Percentiles rank a stretch among this genome's conserved stretches.
Evolutionary conservation across 2,113 vertebrate genomes (phyloP).

Genomic region (Phaethon lepturus): DNA sequence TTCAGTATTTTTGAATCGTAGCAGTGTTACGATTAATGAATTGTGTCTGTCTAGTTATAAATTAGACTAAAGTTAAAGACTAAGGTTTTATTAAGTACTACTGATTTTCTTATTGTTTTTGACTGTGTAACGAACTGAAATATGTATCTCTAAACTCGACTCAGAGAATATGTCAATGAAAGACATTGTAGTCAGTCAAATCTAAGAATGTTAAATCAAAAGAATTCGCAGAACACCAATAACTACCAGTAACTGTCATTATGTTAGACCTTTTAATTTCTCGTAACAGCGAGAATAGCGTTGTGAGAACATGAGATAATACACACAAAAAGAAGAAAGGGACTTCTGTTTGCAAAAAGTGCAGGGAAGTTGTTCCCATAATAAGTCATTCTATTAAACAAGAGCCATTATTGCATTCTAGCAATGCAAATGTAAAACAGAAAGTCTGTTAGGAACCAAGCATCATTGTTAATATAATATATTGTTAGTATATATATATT

Average conservation of each 20-base stretch:
- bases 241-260: background rate
- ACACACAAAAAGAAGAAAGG: conserved; percentile 52
- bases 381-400: conserved; percentile 59
- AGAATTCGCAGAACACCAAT: background rate
- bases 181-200: background rate
- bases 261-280: conserved; percentile 29
- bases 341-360: conserved; percentile 55
- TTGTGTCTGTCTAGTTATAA: conserved; percentile 67
- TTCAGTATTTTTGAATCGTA: conserved; percentile 64
- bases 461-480: conserved; percentile 19
- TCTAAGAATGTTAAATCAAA: background rate
- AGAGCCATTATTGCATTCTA: conserved; percentile 28
- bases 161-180: background rate
- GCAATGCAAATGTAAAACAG: conserved; percentile 44
- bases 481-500: conserved; percentile 12
- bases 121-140: background rate
- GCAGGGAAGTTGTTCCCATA: conserved; percentile 41
- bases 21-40: conserved; percentile 71
- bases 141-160: background rate
- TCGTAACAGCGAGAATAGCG: background rate
- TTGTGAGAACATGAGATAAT: conserved; percentile 31
- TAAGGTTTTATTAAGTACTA: conserved; percentile 57
- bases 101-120: conserved; percentile 49
- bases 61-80: conserved; percentile 46
- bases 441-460: conserved; percentile 27